A percentile compares a stretch with the other conserved stretches of the same genome.
Evolutionary conservation across 2,113 vertebrate genomes (phyloP).

Genomic region (Thalassoma bifasciatum): DNA sequence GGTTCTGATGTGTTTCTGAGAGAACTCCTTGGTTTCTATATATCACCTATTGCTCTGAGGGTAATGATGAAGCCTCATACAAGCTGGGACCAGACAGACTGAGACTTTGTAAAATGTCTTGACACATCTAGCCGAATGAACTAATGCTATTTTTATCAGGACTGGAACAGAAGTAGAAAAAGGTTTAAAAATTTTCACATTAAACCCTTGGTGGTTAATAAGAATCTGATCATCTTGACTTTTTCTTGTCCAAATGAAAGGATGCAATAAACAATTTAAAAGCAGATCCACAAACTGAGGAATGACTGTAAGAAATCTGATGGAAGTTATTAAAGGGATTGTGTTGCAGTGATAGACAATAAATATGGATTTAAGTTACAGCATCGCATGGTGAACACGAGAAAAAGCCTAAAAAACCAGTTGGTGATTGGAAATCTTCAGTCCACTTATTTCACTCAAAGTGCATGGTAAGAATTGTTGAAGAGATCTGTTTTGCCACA

Average conservation of each 20-base stretch:
- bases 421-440: background rate
- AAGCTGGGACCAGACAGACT: background rate
- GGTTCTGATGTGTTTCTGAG: background rate
- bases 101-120: too few species aligned
- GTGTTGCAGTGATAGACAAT: constrained; percentile 13
- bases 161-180: constrained; percentile 2
- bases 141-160: background rate
- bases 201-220: too few species aligned
- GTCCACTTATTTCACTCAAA: background rate
- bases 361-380: background rate
- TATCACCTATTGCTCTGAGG: background rate
- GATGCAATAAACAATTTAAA: constrained; percentile 2
- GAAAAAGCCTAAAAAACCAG: too few species aligned
- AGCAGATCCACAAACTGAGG: constrained; percentile 16
- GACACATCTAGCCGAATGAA: background rate
- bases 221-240: too few species aligned
- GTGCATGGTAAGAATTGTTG: background rate
- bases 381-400: background rate
- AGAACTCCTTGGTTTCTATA: background rate
- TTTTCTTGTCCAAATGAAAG: too few species aligned
- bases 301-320: constrained; percentile 38
- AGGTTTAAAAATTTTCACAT: too few species aligned
- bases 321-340: background rate
- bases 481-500: background rate
- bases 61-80: background rate